Evolutionary conservation across 2,797 vertebrate species (phyloP), one percentile per base, ranked within the genome.

Genomic region (Sebastolobus alascanus): DNA sequence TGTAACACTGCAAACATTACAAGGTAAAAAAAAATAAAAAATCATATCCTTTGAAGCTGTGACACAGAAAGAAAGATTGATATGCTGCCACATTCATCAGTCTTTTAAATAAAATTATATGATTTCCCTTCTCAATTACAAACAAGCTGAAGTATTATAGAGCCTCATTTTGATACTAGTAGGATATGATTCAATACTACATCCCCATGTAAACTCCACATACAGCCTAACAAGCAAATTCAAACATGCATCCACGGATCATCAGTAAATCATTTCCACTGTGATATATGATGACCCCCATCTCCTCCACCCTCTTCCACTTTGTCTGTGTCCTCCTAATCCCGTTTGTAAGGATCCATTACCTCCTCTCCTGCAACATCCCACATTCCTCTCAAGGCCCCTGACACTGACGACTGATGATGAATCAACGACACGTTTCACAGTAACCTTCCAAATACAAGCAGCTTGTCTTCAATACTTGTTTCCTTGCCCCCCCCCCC

Each of bases 331-430:
- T 85, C 82, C 64, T 85, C 86, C 77, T 89, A 70, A 79, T 84
- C 77, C 55, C 27, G 35, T 91, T 85, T 77, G 73, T 81, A 79
- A 87, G 78, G 73, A 90, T 81, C 83, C 79, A 89, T 91, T 89
- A 88, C 80, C 56, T 74, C 63, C 35, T 76, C 82, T 43, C 63
- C 16, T 29, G 58, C 65, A 79, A 5, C 81, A 80, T 84, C 75
- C 64, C 63, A 74, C 72, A 80, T 76, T 77, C 63, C 56, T 77
- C 79, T 85, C 83, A 89, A 90, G 89, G 87, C 82, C 80, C 35
- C 80, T 8, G 82, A 89, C 77, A 67, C 72, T 52, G 80, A 86
- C 10, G 37, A 64, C 70, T 40, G 82, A 87, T 86, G 89, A 91
- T 83, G 83, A 84, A 91, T 90, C 83, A 85, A 79, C 54, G 25